A percentile compares a stretch with the other conserved stretches of the same genome.
Conservation (phyloP, 2,888 invertebrate species). For the Xestia rhomboidea region DNA sequence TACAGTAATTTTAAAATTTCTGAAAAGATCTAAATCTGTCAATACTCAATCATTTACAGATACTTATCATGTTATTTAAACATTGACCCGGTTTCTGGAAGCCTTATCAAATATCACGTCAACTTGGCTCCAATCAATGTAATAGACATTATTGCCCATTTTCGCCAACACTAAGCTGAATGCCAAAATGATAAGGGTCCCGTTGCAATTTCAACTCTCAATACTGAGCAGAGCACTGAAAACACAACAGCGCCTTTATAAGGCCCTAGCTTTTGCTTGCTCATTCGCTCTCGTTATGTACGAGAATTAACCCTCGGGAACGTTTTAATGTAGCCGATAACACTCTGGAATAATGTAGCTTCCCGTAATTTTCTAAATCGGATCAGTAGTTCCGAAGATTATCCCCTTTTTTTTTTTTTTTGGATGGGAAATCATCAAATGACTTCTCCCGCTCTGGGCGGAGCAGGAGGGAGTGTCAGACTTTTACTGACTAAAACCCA, state of each 20-base stretch:
- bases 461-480: too few species aligned
- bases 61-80: background rate
- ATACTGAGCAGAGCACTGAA: background rate
- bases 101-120: conserved; percentile 1
- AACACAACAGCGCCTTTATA: background rate
- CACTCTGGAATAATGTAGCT: too few species aligned
- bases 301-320: too few species aligned
- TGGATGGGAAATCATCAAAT: too few species aligned
- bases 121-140: background rate
- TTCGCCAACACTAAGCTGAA: background rate
- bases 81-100: background rate
- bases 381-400: too few species aligned
- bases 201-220: background rate
- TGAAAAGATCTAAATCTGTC: background rate
- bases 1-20: background rate
- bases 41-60: background rate
- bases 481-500: too few species aligned
- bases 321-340: too few species aligned
- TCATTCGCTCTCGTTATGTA: too few species aligned
- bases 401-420: too few species aligned
- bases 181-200: background rate
- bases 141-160: background rate
- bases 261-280: background rate
- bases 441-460: too few species aligned
- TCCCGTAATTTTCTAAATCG: too few species aligned